phyloP scores from a whole-genome alignment of 1,140 invertebrate species.

The Drosophila lacteicornis region DNA sequence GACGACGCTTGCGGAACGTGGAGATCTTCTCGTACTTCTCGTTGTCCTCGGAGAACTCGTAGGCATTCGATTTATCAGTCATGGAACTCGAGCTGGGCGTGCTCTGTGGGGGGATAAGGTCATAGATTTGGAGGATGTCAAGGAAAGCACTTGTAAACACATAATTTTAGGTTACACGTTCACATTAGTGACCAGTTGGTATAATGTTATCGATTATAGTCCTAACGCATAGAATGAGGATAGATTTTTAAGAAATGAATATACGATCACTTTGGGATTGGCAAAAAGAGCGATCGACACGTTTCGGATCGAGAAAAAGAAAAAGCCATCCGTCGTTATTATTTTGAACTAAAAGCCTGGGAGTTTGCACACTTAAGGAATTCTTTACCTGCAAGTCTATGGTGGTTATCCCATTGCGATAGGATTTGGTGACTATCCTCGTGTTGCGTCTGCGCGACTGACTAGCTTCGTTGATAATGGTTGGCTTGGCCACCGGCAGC shows the following conservation, averaged over 20 bases:
- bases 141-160: background rate
- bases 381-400: constrained; percentile 68
- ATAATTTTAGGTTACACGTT: too few species aligned
- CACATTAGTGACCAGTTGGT: too few species aligned
- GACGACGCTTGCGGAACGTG: constrained; percentile 91
- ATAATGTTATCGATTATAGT: too few species aligned
- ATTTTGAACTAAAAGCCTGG: too few species aligned
- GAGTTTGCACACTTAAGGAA: too few species aligned
- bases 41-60: constrained; percentile 93
- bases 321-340: too few species aligned
- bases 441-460: constrained; percentile 71
- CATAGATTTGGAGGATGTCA: background rate
- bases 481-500: constrained; percentile 44
- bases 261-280: too few species aligned
- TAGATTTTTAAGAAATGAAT: too few species aligned
- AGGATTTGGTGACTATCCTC: constrained; percentile 81
- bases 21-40: constrained; percentile 93
- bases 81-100: constrained; percentile 56
- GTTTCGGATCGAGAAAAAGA: too few species aligned
- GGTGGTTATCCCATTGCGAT: constrained; percentile 77
- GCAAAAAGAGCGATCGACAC: too few species aligned
- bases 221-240: too few species aligned
- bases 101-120: constrained; percentile 21
- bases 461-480: constrained; percentile 48
- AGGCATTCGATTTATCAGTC: constrained; percentile 87